Evolutionary conservation across 2,113 vertebrate species (phyloP), one percentile per base, ranked within the genome.

Genomic region (Ciconia boyciana): DNA sequence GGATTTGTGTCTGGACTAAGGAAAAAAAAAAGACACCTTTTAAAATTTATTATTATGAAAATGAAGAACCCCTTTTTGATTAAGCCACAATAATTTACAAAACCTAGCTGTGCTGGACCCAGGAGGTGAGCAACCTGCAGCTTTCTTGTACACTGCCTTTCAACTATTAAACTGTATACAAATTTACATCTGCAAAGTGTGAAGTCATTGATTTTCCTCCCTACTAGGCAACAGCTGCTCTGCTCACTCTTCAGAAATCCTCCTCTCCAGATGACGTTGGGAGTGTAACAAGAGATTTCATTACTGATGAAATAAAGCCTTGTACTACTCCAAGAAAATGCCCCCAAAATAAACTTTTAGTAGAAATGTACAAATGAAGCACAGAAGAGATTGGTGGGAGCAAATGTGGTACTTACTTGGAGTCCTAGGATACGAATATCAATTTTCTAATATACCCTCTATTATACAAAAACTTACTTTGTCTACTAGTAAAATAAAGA

Each of bases 161-260:
- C 94, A 90, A 2, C 54, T 84, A 86, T 92, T 94, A 90, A 94
- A 89, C 34, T 92, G 16, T 54, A 15, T 76, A 96, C 52, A 97
- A 89, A 82, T 76, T 70, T 80, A 36, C 88, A 97, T 51, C 39
- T 96, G 74, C 18, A 77, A 93, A 93, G 28, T 90, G 24, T 46
- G 57, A 85, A 57, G 55, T 69, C 66, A 90, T 82, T 95, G 55
- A 64, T 71, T 96, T 93, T 85, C 31, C 20, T 76, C 24, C 91
- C 83, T 48, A 46, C 71, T 66, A 95, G 54, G 78, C 41, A 95
- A 44, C 87, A 97, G 79, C 82, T 96, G 93, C 24, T 97, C 90
- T 78, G 36, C 66, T 94, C 28, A 21, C 43, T 96, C 39, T 79
- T 91, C 70, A 94, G 66, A 94, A 97, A 72, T 83, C 76, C 48